Evolutionary conservation across 2,113 vertebrate genomes (phyloP), one percentile per base, ranked within the genome.

Genomic region (Leucopternis melanops): DNA sequence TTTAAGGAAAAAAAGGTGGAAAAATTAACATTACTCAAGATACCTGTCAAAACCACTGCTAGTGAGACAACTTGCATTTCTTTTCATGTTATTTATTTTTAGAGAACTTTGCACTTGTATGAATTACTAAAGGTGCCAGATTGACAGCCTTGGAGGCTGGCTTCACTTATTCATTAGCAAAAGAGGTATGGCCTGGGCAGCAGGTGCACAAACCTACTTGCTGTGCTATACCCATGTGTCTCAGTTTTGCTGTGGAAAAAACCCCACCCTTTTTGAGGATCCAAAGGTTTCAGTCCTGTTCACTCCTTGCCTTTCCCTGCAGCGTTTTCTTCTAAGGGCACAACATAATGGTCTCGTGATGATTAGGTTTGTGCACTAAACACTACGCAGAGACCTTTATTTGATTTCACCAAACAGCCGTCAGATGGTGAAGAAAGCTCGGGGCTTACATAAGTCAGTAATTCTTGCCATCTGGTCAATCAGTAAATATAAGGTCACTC

Each of bases 381-480:
- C 92, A 50, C 50, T 38, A 1, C 0, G 31, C 69, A 13, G 80
- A 86, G 86, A 79, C 77, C 45, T 86, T 83, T 47, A 57, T 81
- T 72, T 96, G 86, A 57, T 94, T 85, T 80, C 38, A 50, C 81
- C 72, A 58, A 74, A 47, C 63, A 74, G 87, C 71, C 3, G 7
- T 97, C 92, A 92, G 94, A 92, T 91, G 96, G 91, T 80, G 71
- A 80, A 12, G 92, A 83, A 63, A 88, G 92, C 90, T 96, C 1
- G 57, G 61, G 96, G 92, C 91, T 97, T 88, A 71, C 90, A 62
- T 74, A 66, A 94, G 85, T 86, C 96, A 82, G 69, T 95, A 82
- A 92, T 78, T 96, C 92, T 94, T 45, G 2, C 94, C 95, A 97
- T 97, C 96, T 96, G 95, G 92, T 95, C 97, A 74, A 2, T 94